Evolutionary conservation across 2,888 invertebrate genomes (phyloP).

Genomic region (Lasioglossum vierecki): DNA sequence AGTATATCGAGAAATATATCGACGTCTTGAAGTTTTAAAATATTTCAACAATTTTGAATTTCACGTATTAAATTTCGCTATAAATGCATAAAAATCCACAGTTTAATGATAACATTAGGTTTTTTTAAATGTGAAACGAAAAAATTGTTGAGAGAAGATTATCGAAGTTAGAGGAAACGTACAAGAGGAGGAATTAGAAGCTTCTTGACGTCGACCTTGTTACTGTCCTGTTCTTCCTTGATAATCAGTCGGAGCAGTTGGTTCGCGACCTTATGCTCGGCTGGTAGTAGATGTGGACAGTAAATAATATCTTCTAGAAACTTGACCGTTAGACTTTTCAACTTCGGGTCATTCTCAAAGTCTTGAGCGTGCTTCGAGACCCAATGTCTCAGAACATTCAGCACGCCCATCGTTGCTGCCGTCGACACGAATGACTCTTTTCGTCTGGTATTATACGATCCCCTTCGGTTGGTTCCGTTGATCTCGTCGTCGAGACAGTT

Average conservation of each 20-base stretch:
- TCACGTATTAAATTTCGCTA: no score
- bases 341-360: conserved; percentile 91
- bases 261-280: conserved; percentile 95
- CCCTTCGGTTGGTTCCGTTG: conserved; percentile 72
- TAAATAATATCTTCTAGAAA: conserved; percentile 95
- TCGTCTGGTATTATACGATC: conserved; percentile 85
- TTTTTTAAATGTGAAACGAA: background rate
- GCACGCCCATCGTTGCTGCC: conserved; percentile 96
- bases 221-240: conserved; percentile 88
- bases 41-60: no score
- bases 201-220: conserved; percentile 88
- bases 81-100: no score
- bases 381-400: conserved; percentile 96
- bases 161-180: conserved; percentile 71
- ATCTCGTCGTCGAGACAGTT: conserved; percentile 89
- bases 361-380: conserved; percentile 95
- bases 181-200: conserved; percentile 89
- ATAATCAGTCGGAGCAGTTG: conserved; percentile 92
- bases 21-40: no score
- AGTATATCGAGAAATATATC: no score
- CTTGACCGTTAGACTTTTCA: conserved; percentile 92
- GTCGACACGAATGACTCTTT: conserved; percentile 94
- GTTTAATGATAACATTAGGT: no score
- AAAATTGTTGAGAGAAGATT: background rate
- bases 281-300: conserved; percentile 92